Base-by-base conservation (phyloP, 2,888 invertebrate species). In the Adelphocoris suturalis region DNA sequence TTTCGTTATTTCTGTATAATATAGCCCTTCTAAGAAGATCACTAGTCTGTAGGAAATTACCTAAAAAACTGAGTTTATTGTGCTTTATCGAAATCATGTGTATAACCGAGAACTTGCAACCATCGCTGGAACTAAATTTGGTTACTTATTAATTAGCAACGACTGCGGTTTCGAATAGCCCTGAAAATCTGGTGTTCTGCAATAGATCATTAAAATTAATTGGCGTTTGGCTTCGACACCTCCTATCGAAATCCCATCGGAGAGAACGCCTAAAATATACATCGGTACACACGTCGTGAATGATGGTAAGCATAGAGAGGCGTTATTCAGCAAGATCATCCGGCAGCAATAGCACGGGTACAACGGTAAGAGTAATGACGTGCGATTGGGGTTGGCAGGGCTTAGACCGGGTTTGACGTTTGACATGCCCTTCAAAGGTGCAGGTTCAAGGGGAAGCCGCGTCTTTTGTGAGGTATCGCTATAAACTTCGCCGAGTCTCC, bases 361-460 rank as follows among this genome's bases (percentile, higher is more conserved):
- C 68, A 23, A 68, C 68, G 82, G 52, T 52, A 80, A 46, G 37
- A 80, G 80, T 80, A 82, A 82, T 81, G 81, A 81, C 47, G 81
- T 12, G 46, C 48, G 52, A 82, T 82, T 47, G 82, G 52, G 82
- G 47, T 23, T 47, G 82, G 48, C 47, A 47, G 48, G 81, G 81
- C 81, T 81, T 81, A 81, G 81, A 47, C 81, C 47, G 81, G 81
- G 47, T 82, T 82, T 82, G 82, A 82, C 82, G 52, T 82, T 48
- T 82, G 82, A 82, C 82, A 52, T 23, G 82, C 82, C 82, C 52
- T 82, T 82, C 82, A 82, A 82, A 82, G 82, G 82, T 52, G 82
- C 19, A 27, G 52, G 52, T 52, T 82, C 82, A 19, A 14, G 27
- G n/a, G 82, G 82, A 23, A 82, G 16, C 82, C 23, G 48, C 82